Evolutionary conservation across 2,797 vertebrate genomes (phyloP), one percentile per base, ranked within the genome.

Genomic region (Poecilia wingei): DNA sequence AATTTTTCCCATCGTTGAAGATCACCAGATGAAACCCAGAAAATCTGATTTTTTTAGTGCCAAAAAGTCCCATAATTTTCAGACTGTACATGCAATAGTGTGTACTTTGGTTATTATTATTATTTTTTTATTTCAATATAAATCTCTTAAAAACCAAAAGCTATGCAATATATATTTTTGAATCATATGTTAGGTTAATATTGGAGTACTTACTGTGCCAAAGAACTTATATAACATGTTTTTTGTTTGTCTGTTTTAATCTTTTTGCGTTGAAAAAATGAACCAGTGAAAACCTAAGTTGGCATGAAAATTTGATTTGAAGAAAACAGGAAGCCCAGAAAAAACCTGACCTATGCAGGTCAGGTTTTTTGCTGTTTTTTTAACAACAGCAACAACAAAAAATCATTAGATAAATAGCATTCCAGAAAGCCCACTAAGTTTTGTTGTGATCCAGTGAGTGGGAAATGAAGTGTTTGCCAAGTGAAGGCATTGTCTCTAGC

Each of bases 401-500:
- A 25, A 75, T 20, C 4, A 75, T 20, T 45, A 41, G 36, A 75
- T 10, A 41, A 6, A 45, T 39, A 49, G n/a, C 1, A 46, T 49
- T 36, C 9, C 39, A 20, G 36, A 57, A 55, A 74, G 13, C 0
- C 8, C 2, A 74, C 51, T 25, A 59, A 45, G 31, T 82, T 75
- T 8, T 59, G 18, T 43, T 43, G 64, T 28, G 64, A 46, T 51
- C 59, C 25, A 59, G 13, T 46, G 18, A 72, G 64, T 75, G 7
- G 53, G 81, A 61, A 20, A 3, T 76, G 75, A 83, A 82, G 76
- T 69, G 79, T 86, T 66, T 39, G 66, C 28, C 59, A 57, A 49
- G 84, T 73, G 68, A 83, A 88, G 78, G 51, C 6, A 3, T 64
- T 71, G 51, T 57, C 59, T 59, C 69, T 71, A 72, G 80, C 77